Evolutionary conservation across 2,113 vertebrate species (phyloP), one percentile per base, ranked within the genome.

Genomic region (Macquaria australasica): DNA sequence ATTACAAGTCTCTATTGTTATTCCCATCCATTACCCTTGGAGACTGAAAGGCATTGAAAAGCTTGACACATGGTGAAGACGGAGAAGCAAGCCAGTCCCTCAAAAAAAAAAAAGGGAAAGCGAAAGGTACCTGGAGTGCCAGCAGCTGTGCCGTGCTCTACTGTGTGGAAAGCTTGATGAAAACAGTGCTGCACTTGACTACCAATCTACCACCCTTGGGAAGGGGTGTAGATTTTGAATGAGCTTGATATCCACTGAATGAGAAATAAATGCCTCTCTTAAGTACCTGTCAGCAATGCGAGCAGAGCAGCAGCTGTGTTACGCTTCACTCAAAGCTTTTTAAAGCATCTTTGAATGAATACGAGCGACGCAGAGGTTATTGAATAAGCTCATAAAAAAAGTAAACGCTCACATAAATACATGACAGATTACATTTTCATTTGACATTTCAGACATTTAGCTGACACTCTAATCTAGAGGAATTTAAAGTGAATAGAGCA

Each of bases 241-340:
- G 91, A 89, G 92, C 87, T 89, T 92, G 87, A 93, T 92, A 89
- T 87, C 85, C 82, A 53, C 48, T 89, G 92, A 93, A 93, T 91
- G 89, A 87, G 88, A 79, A 93, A 88, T 93, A 94, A 93, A 93
- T 86, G 91, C 89, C 43, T 70, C 83, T 79, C 89, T 79, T 91
- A 82, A 90, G 90, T 83, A 88, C 87, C 91, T 91, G 89, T 92
- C 93, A 91, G 92, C 75, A n/a, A 64, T 1, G 77, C 28, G 60
- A 79, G 86, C 81, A 0, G 88, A 81, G 77, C 83, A 10, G 91
- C 93, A 90, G 86, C 90, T 91, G 92, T 31, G 86, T 79, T 79
- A 79, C 62, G 55, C 81, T 80, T 89, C 77, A 41, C 79, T 79
- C 86, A 59, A 21, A 87, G 83, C 85, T 76, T 90, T 86, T 88